A percentile compares a stretch with the other conserved stretches of the same genome.
These are phyloP conservation scores for Tragelaphus imberbis DNA, from an alignment of 2,113 vertebrate genomes.

Conservation along the genomic window DNA sequence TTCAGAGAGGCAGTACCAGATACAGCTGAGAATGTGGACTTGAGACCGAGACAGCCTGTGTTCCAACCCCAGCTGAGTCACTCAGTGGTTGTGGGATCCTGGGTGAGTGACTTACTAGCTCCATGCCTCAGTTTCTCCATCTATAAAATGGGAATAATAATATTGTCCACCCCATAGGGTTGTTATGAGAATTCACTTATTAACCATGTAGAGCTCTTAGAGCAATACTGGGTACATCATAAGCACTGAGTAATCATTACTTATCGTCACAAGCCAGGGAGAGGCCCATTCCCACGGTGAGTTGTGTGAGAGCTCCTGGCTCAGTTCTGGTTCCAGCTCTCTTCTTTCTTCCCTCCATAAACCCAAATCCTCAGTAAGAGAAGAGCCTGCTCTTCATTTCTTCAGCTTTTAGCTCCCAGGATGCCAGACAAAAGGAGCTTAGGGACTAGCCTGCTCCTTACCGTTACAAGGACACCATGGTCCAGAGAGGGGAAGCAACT, in stretches of 20 bases:
- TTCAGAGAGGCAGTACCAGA: not conserved
- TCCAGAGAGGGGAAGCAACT: not conserved
- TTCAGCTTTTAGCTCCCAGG: not conserved
- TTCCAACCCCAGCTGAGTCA: not conserved
- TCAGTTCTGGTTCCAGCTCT: not conserved
- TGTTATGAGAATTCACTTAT: not conserved
- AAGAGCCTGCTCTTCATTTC: not conserved
- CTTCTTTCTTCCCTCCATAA: not conserved
- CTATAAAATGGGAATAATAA: not conserved
- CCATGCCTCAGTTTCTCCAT: not conserved
- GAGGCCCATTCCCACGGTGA: not conserved
- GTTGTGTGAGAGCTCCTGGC: not conserved
- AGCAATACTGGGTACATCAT: accelerated
- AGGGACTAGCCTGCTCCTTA: not conserved
- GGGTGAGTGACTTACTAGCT: not conserved
- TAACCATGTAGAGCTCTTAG: not conserved
- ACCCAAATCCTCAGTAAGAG: too few species aligned
- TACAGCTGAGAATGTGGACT: not conserved
- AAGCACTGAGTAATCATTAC: not conserved
- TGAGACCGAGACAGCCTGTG: not conserved
- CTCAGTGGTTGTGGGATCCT: not conserved
- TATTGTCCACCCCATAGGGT: not conserved
- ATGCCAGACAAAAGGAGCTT: not conserved
- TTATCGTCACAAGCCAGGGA: not conserved
- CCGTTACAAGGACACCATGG: not conserved